Evolutionary conservation across 2,113 vertebrate species (phyloP).

Genomic region (Thunnus thynnus): DNA sequence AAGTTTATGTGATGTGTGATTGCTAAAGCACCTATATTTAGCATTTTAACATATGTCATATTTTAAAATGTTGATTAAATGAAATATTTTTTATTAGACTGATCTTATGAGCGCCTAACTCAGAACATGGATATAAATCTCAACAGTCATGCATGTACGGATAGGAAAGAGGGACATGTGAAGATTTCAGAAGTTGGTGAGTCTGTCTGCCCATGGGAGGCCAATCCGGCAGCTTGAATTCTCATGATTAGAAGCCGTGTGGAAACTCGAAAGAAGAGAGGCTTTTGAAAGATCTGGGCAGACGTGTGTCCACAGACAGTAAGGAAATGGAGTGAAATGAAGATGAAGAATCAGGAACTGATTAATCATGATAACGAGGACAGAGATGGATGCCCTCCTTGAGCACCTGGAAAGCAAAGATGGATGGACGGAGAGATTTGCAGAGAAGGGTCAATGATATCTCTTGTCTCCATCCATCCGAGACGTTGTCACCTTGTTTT

Average conservation of each 20-base stretch:
- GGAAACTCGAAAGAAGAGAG: conserved; percentile 15
- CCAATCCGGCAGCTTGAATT: conserved; percentile 7
- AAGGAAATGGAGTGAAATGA: conserved; percentile 36
- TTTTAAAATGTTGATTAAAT: background rate
- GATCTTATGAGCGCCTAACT: conserved; percentile 6
- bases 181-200: conserved; percentile 32
- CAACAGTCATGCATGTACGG: conserved; percentile 15
- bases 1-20: background rate
- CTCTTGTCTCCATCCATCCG: conserved; percentile 17
- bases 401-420: conserved; percentile 48
- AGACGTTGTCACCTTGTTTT: conserved; percentile 1
- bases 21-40: background rate
- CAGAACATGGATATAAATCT: background rate
- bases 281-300: conserved; percentile 21
- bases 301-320: conserved; percentile 16
- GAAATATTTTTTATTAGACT: no score
- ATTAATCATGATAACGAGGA: conserved; percentile 70
- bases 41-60: background rate
- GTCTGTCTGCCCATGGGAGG: background rate
- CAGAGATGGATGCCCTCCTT: conserved; percentile 66
- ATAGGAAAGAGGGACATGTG: conserved; percentile 6
- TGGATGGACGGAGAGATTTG: conserved; percentile 55
- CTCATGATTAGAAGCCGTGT: conserved; percentile 24
- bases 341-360: conserved; percentile 48
- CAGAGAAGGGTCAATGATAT: conserved; percentile 22